Base-by-base conservation (phyloP, 2,888 invertebrate genomes). In the Phortica magna region DNA sequence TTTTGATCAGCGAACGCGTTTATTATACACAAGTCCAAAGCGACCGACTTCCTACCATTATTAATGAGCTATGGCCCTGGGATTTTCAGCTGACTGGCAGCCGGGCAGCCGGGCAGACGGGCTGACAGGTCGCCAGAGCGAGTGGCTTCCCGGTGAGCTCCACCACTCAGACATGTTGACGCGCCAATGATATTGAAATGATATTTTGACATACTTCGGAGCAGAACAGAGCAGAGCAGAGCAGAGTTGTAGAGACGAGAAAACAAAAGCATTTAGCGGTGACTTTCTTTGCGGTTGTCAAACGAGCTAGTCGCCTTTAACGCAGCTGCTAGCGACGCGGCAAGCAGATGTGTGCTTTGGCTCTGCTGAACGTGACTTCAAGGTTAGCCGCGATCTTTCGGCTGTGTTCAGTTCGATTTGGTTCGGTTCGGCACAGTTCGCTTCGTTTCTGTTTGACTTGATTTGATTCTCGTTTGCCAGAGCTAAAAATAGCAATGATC, bases 401-500 rank as follows among this genome's bases (percentile, higher is more conserved):
- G 48, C 48, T 48, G 3, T 9, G 48, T 48, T 48, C 0, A 31
- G 31, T 31, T 31, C 48, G 70, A 76, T 73, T 78, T 65, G 42
- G 42, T 61, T 75, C n/a, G 39, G 14, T 12, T 64, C 39, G 22
- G 9, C 1, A 64, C 31, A 31, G 31, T 31, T 31, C 31, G 31
- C 5, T 31, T 31, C 31, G 31, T 31, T 31, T 2, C 31, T 1
- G 31, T 31, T 31, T 31, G 7, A 57, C 43, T 70, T 48, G 7
- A 57, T 59, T 70, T 48, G 48, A 41, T 10, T 31, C 31, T 7
- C 64, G 77, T 77, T 85, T 48, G 84, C 86, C 61, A 1, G 48
- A 72, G 83, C 85, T 84, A 87, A 87, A 85, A 85, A 85, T 85
- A 85, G 83, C 81, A 61, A 79, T 85, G 85, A 85, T 79, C 83